Evolutionary conservation across 2,888 invertebrate species (phyloP), one percentile per base, ranked within the genome.

Genomic region (Cotesia congregata): DNA sequence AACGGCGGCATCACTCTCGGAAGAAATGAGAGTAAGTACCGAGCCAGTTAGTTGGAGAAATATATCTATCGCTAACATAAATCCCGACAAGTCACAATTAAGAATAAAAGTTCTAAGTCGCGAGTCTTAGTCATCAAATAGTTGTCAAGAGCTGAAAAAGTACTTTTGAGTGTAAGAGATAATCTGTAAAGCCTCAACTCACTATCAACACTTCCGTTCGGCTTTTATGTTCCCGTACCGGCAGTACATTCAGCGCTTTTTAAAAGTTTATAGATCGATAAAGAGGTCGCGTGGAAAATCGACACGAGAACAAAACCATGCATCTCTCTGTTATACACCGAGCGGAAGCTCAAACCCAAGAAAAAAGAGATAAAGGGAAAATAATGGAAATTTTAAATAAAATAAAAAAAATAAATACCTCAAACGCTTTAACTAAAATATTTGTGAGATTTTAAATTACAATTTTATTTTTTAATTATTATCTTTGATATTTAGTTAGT

Each of bases 101-200:
- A 30, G 3, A 30, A 30, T 30, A 50, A 50, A 50, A 50, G 50
- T 50, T 7, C 12, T 50, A 50, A 50, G 50, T 50, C 12, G 30
- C 30, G 30, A 30, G 30, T 62, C 20, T 9, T 4, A 38, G 65
- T 12, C 50, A 50, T 74, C 61, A 20, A 71, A 71, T 71, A n/a
- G 30, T 71, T 38, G 71, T 59, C 20, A n/a, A 30, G 17, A 20
- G 20, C 15, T n/a, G 2, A 41, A 68, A 39, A 17, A 68, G 40
- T 40, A 50, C 15, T 50, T 69, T 71, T 38, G 61, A 39, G 61
- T 60, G 39, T 30, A 30, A 5, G 61, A 60, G 71, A 71, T 71
- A 61, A 71, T 71, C 71, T 38, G 61, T 60, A 71, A 61, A 71
- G 6, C 15, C 70, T 70, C 60, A 50, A 50, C 30, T 70, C 60